Evolutionary conservation across 2,888 invertebrate genomes (phyloP).

Genomic region (Nomada flava): DNA sequence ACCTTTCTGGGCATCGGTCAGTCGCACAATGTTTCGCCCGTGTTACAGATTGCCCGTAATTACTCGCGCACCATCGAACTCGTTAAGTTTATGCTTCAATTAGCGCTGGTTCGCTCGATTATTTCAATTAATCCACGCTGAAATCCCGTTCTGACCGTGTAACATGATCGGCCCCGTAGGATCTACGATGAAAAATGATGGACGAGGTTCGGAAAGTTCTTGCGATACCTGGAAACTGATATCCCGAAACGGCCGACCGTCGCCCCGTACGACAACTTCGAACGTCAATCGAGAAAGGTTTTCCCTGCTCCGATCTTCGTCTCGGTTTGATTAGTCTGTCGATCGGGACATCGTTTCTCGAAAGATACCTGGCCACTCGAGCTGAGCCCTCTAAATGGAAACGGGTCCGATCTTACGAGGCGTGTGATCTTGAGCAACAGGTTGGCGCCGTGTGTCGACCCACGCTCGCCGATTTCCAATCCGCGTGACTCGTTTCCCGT

Average conservation of each 20-base stretch:
- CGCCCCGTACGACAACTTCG: not conserved
- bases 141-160: not conserved
- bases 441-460: slow-evolving; percentile 83
- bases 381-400: slow-evolving; percentile 76
- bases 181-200: slow-evolving; percentile 47
- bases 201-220: slow-evolving; percentile 37
- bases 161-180: slow-evolving; percentile 22
- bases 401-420: slow-evolving; percentile 74
- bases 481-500: slow-evolving; percentile 68
- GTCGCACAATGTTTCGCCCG: not conserved
- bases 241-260: slow-evolving; percentile 20
- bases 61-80: slow-evolving; percentile 39
- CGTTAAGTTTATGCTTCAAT: slow-evolving; percentile 27
- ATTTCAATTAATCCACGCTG: slow-evolving; percentile 42
- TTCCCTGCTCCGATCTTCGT: slow-evolving; percentile 16
- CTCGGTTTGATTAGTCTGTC: slow-evolving; percentile 61
- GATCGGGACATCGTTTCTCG: slow-evolving; percentile 51
- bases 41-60: slow-evolving; percentile 35
- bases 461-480: slow-evolving; percentile 81
- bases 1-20: not conserved
- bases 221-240: slow-evolving; percentile 49
- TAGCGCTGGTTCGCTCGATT: slow-evolving; percentile 21
- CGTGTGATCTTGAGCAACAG: slow-evolving; percentile 82
- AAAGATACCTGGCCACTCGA: slow-evolving; percentile 41
- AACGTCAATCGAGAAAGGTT: slow-evolving; percentile 50